Percentiles rank a stretch among this genome's conserved stretches.
phyloP scores from a whole-genome alignment of 1,140 invertebrate genomes.

The Cydia strobilella region DNA sequence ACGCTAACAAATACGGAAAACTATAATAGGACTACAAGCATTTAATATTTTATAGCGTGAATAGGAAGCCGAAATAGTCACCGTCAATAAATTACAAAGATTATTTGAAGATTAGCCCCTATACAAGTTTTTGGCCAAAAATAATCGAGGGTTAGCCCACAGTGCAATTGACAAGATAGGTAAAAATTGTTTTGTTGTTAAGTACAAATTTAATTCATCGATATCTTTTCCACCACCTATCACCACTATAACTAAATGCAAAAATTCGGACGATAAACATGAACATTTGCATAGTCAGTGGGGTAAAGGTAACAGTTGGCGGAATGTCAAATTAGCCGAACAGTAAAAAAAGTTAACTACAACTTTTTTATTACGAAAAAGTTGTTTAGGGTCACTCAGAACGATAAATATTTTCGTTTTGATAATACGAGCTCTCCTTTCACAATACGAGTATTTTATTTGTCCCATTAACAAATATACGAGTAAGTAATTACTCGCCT shows the following conservation, averaged over 20 bases:
- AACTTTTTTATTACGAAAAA: too few relatives aligned
- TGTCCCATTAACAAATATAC: too few relatives aligned
- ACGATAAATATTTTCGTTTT: too few relatives aligned
- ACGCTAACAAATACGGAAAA: slow-evolving; percentile 5
- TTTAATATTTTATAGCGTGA: slow-evolving; percentile 11
- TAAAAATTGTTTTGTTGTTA: neutral
- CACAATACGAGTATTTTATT: too few relatives aligned
- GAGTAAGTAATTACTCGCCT: too few relatives aligned
- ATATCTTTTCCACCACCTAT: neutral
- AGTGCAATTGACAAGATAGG: neutral
- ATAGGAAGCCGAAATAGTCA: slow-evolving; percentile 14
- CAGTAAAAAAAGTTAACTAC: slow-evolving; percentile 10
- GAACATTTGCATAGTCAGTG: neutral
- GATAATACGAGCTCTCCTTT: too few relatives aligned
- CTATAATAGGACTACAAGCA: neutral
- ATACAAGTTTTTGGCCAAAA: neutral
- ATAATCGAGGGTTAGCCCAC: neutral
- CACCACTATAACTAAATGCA: neutral
- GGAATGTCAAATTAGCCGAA: slow-evolving; percentile 29
- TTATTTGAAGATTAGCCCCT: neutral
- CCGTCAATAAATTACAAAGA: neutral
- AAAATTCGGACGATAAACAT: neutral
- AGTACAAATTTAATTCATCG: too few relatives aligned
- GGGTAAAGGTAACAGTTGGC: slow-evolving; percentile 24
- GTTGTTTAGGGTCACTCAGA: too few relatives aligned